Percentiles rank a stretch among this genome's conserved stretches.
Evolutionary conservation across 2,888 invertebrate species (phyloP).

Genomic region (Ectobius pallidus): DNA sequence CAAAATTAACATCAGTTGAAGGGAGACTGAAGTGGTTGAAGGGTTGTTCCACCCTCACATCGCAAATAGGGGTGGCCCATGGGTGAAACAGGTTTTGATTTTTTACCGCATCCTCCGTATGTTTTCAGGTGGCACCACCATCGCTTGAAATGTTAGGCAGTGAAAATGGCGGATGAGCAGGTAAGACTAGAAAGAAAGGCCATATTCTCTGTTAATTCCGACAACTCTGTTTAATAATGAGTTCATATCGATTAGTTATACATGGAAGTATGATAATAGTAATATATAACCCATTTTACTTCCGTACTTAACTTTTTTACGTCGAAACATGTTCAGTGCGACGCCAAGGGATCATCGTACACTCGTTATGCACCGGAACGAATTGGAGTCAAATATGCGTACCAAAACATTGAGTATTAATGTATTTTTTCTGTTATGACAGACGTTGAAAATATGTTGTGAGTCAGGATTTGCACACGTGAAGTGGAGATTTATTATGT

Average conservation of each 20-base stretch:
- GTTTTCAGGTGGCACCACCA: slow-evolving; percentile 48
- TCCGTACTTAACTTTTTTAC: neutral
- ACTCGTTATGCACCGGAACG: slow-evolving; percentile 27
- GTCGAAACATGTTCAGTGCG: slow-evolving; percentile 23
- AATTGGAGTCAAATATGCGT: slow-evolving; percentile 28
- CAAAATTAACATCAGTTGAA: no score
- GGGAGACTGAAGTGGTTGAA: no score
- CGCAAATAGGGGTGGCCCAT: neutral
- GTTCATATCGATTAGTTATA: neutral
- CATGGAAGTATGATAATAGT: neutral
- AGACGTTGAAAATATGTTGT: neutral
- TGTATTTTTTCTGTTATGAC: neutral
- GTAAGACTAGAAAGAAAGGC: slow-evolving; percentile 61
- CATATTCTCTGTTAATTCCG: slow-evolving; percentile 3
- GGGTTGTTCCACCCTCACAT: slow-evolving; percentile 6
- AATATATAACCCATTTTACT: neutral
- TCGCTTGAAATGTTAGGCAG: slow-evolving; percentile 55
- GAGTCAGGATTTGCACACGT: neutral
- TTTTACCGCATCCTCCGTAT: slow-evolving; percentile 31
- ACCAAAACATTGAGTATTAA: slow-evolving; percentile 31
- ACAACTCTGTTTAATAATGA: neutral
- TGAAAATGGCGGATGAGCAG: slow-evolving; percentile 80
- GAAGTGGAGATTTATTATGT: neutral
- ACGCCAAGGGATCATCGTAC: slow-evolving; percentile 33
- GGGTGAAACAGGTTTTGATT: no score